phyloP scores from a whole-genome alignment of 2,888 invertebrate species.

The Lysandra coridon region DNA sequence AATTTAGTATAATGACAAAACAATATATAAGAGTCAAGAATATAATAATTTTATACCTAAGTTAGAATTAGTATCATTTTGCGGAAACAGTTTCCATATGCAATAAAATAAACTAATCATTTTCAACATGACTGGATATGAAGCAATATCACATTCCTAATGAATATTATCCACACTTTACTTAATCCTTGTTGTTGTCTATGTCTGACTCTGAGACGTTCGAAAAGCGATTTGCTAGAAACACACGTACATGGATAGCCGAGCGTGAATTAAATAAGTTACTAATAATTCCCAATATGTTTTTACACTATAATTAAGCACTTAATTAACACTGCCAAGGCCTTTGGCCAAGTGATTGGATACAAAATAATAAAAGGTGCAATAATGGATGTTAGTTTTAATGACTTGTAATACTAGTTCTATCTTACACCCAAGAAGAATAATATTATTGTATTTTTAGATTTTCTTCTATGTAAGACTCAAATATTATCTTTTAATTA shows the following conservation, averaged over 20 bases:
- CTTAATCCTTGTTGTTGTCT: neutral
- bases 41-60: neutral
- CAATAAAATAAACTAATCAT: neutral
- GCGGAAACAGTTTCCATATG: neutral
- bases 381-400: neutral
- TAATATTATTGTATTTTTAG: neutral
- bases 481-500: neutral
- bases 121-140: neutral
- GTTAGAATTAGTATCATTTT: no score
- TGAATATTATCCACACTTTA: neutral
- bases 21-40: neutral
- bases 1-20: neutral
- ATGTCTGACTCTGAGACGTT: neutral
- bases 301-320: neutral
- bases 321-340: constrained; percentile 52
- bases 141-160: neutral
- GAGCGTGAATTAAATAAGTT: neutral
- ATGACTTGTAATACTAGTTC: neutral
- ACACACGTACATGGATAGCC: no score
- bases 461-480: neutral
- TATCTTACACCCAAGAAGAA: neutral
- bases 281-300: neutral
- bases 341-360: constrained; percentile 55
- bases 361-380: neutral
- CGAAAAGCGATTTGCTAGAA: no score